Conservation (phyloP, 2,797 vertebrate genomes). For the Scarus forsteni region DNA sequence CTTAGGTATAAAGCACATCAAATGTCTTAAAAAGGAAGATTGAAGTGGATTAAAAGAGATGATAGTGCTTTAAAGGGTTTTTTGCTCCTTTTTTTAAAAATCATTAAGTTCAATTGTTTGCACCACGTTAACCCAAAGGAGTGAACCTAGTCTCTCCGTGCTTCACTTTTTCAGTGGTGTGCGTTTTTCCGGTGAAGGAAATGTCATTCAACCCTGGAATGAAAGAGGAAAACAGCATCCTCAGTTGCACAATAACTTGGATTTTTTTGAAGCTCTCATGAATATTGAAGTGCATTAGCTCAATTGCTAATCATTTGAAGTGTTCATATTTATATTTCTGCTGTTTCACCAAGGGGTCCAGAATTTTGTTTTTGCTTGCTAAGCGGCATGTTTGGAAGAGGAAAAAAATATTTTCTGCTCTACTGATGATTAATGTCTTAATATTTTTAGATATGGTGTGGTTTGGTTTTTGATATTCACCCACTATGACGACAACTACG, state of each 20-base stretch:
- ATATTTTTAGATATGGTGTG: conserved; percentile 78
- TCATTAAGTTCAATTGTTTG: neutral
- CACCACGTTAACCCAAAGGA: neutral
- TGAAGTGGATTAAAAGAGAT: conserved; percentile 12
- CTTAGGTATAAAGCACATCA: conserved; percentile 68
- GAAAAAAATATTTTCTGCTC: conserved; percentile 65
- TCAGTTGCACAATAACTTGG: conserved; percentile 31
- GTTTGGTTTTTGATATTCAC: conserved; percentile 70
- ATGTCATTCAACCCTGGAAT: conserved; percentile 38
- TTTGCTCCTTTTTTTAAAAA: neutral
- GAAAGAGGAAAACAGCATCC: conserved; percentile 5
- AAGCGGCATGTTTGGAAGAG: conserved; percentile 84
- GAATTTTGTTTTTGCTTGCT: conserved; percentile 80
- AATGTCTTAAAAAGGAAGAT: conserved; percentile 47
- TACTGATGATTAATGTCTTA: conserved; percentile 75
- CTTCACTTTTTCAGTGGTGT: conserved; percentile 34
- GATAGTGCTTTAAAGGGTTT: conserved; percentile 33
- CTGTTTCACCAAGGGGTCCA: conserved; percentile 69
- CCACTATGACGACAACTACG: conserved; percentile 25
- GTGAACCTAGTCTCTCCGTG: conserved; percentile 19
- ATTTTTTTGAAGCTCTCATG: conserved; percentile 40
- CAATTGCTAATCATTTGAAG: conserved; percentile 63
- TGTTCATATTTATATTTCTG: conserved; percentile 57
- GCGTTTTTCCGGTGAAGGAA: conserved; percentile 49
- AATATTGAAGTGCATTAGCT: conserved; percentile 42